Percentiles rank a stretch among this genome's conserved stretches.
Evolutionary conservation across 2,888 invertebrate species (phyloP).

Genomic region (Pollenia angustigena): DNA sequence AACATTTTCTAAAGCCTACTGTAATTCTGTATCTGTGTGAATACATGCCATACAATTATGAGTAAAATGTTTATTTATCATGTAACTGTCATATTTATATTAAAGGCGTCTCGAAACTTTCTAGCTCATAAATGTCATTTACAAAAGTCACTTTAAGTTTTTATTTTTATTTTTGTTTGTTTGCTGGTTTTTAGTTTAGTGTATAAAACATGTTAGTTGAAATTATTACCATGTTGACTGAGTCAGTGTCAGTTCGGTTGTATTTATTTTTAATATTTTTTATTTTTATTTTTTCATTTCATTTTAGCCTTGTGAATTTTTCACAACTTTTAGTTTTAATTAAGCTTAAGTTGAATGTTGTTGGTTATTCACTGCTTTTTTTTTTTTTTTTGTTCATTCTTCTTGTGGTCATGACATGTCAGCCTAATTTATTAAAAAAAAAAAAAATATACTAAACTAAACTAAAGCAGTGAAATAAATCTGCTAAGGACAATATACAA

Average conservation of each 20-base stretch:
- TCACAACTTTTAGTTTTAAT: slow-evolving; percentile 56
- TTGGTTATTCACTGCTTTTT: slow-evolving; percentile 1
- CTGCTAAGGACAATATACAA: background rate
- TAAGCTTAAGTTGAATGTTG: slow-evolving; percentile 46
- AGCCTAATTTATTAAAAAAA: slow-evolving; percentile 60
- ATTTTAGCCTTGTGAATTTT: slow-evolving; percentile 38
- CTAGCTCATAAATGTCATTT: slow-evolving; percentile 64
- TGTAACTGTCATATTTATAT: slow-evolving; percentile 60
- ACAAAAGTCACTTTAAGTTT: slow-evolving; percentile 40
- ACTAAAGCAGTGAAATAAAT: background rate
- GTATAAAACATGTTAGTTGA: slow-evolving; percentile 33
- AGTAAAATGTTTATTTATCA: slow-evolving; percentile 48
- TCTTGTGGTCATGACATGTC: slow-evolving; percentile 61
- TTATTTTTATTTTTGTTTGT: slow-evolving; percentile 5
- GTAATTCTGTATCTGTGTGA: background rate
- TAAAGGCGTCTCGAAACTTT: slow-evolving; percentile 70
- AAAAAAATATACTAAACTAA: too few species aligned
- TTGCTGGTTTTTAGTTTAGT: slow-evolving; percentile 6
- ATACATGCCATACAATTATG: slow-evolving; percentile 1
- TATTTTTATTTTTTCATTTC: slow-evolving; percentile 1
- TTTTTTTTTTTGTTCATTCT: background rate
- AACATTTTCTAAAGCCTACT: background rate
- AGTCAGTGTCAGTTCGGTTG: slow-evolving; percentile 38
- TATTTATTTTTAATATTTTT: slow-evolving; percentile 22
- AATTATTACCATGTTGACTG: slow-evolving; percentile 55